Base-by-base conservation (phyloP, 2,888 invertebrate species). In the Cyclophora albipunctata region DNA sequence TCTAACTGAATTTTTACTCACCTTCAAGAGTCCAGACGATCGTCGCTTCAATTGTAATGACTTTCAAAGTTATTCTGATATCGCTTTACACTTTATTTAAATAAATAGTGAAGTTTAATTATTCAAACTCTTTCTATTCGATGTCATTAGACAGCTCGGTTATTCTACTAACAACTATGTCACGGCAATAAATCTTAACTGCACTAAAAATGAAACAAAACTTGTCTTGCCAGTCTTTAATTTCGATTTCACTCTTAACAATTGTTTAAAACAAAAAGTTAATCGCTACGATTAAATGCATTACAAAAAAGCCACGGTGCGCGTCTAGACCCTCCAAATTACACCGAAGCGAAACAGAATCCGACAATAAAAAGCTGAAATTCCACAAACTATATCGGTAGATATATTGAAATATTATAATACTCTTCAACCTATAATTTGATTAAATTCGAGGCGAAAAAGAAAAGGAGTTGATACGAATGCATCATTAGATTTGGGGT, bases 381-480 rank as follows among this genome's bases (percentile, higher is more conserved):
- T 85, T 82, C 85, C 84, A 80, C 77, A 83, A 85, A 81, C 83
- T 79, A 75, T 84, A 85, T 79, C 81, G 78, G 76, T 73, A 76
- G 78, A 75, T 69, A 76, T 82, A 87, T 85, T 84, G 86, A 85
- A 88, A 87, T 86, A 86, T 87, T 88, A 86, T 84, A 87, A 87
- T 81, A 79, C 73, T 73, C 76, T 74, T 77, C 71, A 87, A 86
- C 87, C 85, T 87, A 86, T 88, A 88, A 88, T 88, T 88, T 88
- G 84, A 87, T 88, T 84, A 88, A 86, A 84, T 79, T 81, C 74
- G 72, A 74, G 71, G 69, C 73, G 71, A 80, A 85, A 82, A 84
- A 82, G 78, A 84, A 82, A 81, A 85, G 74, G 69, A 81, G 70
- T 74, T 63, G 75, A 84, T 78, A 74, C 77, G 80, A 83, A 82